Conservation (phyloP, 2,797 vertebrate species). For the Sebastes itinus region DNA sequence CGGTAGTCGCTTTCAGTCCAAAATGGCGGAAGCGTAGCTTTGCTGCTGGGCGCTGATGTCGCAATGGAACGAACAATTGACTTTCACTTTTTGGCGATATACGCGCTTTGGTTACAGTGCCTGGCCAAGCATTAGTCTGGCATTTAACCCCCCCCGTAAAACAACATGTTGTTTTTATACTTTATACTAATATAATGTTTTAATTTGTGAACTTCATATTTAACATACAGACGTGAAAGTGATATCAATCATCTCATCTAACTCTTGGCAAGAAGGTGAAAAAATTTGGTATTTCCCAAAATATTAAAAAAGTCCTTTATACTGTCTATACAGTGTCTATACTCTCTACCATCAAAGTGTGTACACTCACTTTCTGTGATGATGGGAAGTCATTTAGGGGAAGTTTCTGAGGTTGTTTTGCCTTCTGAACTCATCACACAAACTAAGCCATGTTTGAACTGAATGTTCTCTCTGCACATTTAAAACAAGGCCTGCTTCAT, state of each 20-base stretch:
- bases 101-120: accelerated
- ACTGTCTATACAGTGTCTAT: too few species aligned
- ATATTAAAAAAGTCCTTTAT: background rate
- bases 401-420: background rate
- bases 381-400: slow-evolving; percentile 14
- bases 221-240: background rate
- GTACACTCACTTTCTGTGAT: background rate
- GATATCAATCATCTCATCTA: background rate
- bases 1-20: too few species aligned
- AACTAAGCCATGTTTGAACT: slow-evolving; percentile 66
- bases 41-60: too few species aligned
- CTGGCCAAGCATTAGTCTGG: background rate
- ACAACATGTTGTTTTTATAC: background rate
- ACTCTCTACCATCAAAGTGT: background rate
- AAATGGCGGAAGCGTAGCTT: too few species aligned
- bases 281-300: background rate
- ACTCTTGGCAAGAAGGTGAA: background rate
- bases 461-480: slow-evolving; percentile 66
- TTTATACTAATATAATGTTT: background rate
- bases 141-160: background rate
- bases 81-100: too few species aligned
- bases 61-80: too few species aligned
- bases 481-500: slow-evolving; percentile 36
- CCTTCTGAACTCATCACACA: slow-evolving; percentile 22
- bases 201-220: background rate